Conservation (phyloP, 2,888 invertebrate genomes). For the Nomada ferruginata region DNA sequence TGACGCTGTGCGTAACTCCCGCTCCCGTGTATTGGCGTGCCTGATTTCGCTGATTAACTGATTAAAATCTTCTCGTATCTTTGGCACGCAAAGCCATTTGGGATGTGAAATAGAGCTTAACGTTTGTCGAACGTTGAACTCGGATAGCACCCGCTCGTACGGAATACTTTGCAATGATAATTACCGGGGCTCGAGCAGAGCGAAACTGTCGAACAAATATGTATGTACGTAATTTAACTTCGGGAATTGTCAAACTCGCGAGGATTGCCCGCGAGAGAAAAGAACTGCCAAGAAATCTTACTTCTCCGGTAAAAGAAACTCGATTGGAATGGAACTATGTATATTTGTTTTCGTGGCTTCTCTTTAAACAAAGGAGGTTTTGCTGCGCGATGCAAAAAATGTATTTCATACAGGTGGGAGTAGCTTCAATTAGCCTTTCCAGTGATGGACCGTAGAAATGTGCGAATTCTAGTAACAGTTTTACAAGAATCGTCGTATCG, state of each 20-base stretch:
- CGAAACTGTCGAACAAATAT: conserved; percentile 30
- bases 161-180: no score
- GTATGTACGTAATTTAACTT: neutral
- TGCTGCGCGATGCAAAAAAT: conserved; percentile 2
- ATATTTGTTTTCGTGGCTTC: conserved; percentile 15
- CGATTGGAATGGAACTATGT: conserved; percentile 23
- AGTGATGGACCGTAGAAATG: no score
- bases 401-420: neutral
- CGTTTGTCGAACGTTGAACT: no score
- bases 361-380: conserved; percentile 11
- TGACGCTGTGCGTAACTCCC: conserved; percentile 46
- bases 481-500: conserved; percentile 27
- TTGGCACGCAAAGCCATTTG: no score
- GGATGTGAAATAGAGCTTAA: no score
- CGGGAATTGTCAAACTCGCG: conserved; percentile 5
- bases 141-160: no score
- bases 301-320: conserved; percentile 21
- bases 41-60: neutral
- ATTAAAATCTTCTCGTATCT: no score
- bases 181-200: neutral
- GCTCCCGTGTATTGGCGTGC: conserved; percentile 50
- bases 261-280: conserved; percentile 16
- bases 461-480: neutral
- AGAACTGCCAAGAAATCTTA: conserved; percentile 1
- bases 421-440: no score